phyloP scores from a whole-genome alignment of 2,113 vertebrate genomes.

The Clupea harengus region DNA sequence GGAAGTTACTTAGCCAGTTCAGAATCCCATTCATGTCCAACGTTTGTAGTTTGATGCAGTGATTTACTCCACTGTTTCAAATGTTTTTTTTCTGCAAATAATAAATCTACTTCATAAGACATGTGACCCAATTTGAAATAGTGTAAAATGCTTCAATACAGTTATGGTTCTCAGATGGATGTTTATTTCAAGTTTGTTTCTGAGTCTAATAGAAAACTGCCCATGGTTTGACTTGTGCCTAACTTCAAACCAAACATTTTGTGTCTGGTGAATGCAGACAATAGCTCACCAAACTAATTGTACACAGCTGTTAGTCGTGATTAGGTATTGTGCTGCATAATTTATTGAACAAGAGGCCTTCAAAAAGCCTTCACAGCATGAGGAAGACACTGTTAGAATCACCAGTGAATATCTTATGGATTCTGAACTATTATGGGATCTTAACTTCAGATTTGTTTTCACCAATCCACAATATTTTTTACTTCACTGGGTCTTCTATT shows the following conservation, averaged over 20 bases:
- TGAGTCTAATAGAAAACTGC: background rate
- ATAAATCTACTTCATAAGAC: background rate
- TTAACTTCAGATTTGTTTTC: background rate
- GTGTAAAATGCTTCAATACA: background rate
- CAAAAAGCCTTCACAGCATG: background rate
- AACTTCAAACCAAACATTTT: constrained; percentile 8
- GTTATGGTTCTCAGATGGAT: background rate
- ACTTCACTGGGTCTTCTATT: background rate
- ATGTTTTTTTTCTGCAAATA: background rate
- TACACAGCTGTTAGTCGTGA: background rate
- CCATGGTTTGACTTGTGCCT: background rate
- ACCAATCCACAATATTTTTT: background rate
- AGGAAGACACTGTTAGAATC: background rate
- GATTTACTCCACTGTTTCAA: background rate
- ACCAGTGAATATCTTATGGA: background rate
- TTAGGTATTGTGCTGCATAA: background rate
- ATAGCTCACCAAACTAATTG: constrained; percentile 1
- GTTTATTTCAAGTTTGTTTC: background rate
- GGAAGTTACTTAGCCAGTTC: background rate
- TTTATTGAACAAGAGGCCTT: background rate
- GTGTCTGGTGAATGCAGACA: constrained; percentile 6
- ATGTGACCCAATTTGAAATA: background rate
- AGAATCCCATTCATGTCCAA: background rate
- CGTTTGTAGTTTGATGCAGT: background rate
- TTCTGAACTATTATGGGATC: no score